phyloP scores from a whole-genome alignment of 2,797 vertebrate genomes.

The Neosilurus hyrtlii region DNA sequence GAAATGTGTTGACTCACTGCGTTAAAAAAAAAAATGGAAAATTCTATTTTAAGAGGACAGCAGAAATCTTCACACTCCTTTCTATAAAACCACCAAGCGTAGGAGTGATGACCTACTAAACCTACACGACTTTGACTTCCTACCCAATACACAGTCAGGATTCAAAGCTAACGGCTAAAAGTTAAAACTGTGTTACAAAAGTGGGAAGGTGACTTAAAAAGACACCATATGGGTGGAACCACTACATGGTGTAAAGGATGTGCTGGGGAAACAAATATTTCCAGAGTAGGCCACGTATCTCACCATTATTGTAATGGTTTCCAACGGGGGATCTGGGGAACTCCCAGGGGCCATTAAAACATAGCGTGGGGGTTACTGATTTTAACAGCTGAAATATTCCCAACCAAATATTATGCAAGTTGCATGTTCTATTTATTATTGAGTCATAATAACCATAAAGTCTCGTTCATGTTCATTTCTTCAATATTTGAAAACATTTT shows the following conservation, averaged over 20 bases:
- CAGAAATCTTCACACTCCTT: not conserved
- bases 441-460: not conserved
- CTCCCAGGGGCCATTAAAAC: not conserved
- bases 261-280: not conserved
- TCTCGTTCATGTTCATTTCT: too few species aligned
- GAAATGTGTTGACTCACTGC: not conserved
- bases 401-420: not conserved
- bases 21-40: not conserved
- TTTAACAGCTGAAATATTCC: not conserved
- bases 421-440: not conserved
- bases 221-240: slow-evolving; percentile 29
- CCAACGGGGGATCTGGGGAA: not conserved
- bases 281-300: not conserved
- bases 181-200: slow-evolving; percentile 31
- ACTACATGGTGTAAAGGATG: not conserved
- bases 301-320: not conserved
- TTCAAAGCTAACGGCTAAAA: not conserved
- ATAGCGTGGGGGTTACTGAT: not conserved
- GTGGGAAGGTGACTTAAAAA: slow-evolving; percentile 22
- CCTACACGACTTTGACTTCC: not conserved
- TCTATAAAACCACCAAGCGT: not conserved
- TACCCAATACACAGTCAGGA: not conserved
- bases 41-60: not conserved
- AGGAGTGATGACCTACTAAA: not conserved
- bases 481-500: too few species aligned